These are phyloP conservation scores for Pelobates fuscus DNA, from an alignment of 2,113 vertebrate genomes.

Conservation along the genomic window DNA sequence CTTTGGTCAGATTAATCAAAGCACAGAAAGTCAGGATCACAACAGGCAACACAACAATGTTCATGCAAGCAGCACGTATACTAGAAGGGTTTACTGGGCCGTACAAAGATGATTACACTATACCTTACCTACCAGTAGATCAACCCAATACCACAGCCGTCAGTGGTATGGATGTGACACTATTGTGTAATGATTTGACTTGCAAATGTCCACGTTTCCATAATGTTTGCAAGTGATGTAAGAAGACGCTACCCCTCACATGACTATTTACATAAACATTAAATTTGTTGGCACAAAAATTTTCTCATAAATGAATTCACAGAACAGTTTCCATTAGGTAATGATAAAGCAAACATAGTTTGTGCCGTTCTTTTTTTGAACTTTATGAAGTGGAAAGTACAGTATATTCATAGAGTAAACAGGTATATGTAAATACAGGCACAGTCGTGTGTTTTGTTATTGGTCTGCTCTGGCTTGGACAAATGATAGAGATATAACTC, in stretches of 20 bases:
- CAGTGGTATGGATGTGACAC: too few species aligned
- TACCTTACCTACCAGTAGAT: too few species aligned
- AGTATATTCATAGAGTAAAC: not conserved
- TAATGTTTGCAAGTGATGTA: constrained; percentile 13
- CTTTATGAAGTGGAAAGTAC: not conserved
- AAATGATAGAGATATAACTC: too few species aligned
- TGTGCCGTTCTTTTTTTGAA: not conserved
- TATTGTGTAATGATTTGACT: constrained; percentile 13
- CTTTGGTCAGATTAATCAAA: too few species aligned
- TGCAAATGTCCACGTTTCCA: constrained; percentile 28
- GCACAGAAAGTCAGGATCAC: too few species aligned
- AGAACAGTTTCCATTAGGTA: constrained; percentile 3
- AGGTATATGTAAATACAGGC: not conserved
- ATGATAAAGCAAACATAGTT: not conserved
- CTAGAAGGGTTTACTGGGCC: too few species aligned
- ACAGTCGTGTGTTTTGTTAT: not conserved
- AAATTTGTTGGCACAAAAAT: not conserved
- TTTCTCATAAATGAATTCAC: not conserved
- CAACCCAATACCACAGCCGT: too few species aligned
- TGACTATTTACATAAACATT: constrained; percentile 24
- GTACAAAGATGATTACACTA: too few species aligned
- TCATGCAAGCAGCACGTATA: too few species aligned
- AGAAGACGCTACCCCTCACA: not conserved
- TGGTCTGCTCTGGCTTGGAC: not conserved
- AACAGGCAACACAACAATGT: too few species aligned